Conservation (phyloP, 2,113 vertebrate species). For the Hippotragus niger region DNA sequence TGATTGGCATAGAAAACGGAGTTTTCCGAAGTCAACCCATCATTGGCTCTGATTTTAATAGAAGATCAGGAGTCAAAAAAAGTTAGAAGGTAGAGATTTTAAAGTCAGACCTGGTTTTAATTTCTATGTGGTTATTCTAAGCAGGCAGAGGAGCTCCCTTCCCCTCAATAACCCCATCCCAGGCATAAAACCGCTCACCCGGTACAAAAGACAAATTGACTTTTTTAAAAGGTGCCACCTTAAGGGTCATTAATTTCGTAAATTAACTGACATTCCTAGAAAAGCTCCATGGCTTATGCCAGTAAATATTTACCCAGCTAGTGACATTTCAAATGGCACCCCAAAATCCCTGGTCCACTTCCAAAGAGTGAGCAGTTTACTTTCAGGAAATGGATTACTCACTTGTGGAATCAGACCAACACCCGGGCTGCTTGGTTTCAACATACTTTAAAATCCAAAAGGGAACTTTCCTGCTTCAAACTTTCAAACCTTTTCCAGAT, state of each 20-base stretch:
- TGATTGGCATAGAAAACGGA: slow-evolving; percentile 21
- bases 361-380: slow-evolving; percentile 42
- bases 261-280: slow-evolving; percentile 48
- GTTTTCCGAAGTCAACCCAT: slow-evolving; percentile 39
- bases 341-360: slow-evolving; percentile 9
- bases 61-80: slow-evolving; percentile 46
- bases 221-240: background rate
- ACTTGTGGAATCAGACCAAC: slow-evolving; percentile 55
- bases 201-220: background rate
- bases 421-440: slow-evolving; percentile 46
- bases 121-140: slow-evolving; percentile 40
- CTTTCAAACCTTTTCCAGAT: slow-evolving; percentile 52
- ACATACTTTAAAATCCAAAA: slow-evolving; percentile 50
- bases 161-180: background rate
- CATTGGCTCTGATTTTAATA: slow-evolving; percentile 40
- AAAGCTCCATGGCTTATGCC: slow-evolving; percentile 8
- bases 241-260: slow-evolving; percentile 17
- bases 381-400: slow-evolving; percentile 61
- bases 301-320: slow-evolving; percentile 44
- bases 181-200: background rate
- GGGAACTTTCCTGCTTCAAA: background rate
- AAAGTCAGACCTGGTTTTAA: slow-evolving; percentile 40
- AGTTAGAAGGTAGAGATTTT: slow-evolving; percentile 22
- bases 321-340: slow-evolving; percentile 1
- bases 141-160: background rate